Conservation (phyloP, 1,140 invertebrate species). For the Eumaeus atala region DNA sequence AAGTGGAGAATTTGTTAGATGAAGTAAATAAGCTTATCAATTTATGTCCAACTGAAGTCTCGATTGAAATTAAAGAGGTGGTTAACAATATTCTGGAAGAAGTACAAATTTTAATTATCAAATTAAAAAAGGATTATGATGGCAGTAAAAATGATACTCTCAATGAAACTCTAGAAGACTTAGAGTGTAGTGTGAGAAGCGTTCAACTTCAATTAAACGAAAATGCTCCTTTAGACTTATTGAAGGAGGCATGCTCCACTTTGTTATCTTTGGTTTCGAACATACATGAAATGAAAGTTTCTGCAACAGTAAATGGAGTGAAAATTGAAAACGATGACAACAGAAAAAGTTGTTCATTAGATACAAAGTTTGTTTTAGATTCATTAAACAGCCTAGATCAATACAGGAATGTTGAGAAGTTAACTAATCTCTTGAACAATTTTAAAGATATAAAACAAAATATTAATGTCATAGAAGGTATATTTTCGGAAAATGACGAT, state of each 20-base stretch:
- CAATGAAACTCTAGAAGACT: constrained; percentile 64
- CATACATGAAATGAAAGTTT: constrained; percentile 35
- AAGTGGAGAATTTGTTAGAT: constrained; percentile 39
- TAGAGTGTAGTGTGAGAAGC: constrained; percentile 69
- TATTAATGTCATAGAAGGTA: constrained; percentile 37
- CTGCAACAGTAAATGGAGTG: constrained; percentile 21
- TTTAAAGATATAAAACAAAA: constrained; percentile 42
- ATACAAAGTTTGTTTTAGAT: constrained; percentile 43
- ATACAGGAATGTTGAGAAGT: constrained; percentile 25
- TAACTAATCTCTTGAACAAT: constrained; percentile 34
- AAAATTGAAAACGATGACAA: constrained; percentile 25
- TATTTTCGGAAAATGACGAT: constrained; percentile 38
- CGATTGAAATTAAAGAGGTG: constrained; percentile 35
- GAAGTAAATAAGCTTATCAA: constrained; percentile 44
- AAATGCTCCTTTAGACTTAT: constrained; percentile 46
- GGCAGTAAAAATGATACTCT: constrained; percentile 45
- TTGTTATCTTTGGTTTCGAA: constrained; percentile 46
- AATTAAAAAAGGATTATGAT: constrained; percentile 53
- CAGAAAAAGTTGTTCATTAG: constrained; percentile 42
- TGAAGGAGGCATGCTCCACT: constrained; percentile 55
- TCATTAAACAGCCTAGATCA: constrained; percentile 41
- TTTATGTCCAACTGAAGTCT: constrained; percentile 21
- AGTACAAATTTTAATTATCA: constrained; percentile 60
- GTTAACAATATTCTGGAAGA: constrained; percentile 54
- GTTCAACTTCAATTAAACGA: constrained; percentile 62